phyloP scores from a whole-genome alignment of 2,888 invertebrate genomes.

The Sarcophaga subvicina region DNA sequence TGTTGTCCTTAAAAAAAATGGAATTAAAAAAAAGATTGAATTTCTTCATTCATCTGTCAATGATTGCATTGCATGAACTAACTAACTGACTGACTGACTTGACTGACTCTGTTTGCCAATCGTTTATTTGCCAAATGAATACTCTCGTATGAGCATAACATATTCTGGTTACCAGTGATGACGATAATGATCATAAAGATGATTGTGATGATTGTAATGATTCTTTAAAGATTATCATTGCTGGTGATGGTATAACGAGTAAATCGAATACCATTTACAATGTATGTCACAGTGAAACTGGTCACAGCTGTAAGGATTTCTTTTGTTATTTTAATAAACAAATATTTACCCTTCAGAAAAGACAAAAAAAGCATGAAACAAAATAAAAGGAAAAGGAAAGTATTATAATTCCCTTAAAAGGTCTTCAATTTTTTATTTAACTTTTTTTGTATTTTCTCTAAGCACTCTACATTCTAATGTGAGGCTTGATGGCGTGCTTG shows the following conservation, averaged over 20 bases:
- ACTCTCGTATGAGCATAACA: not conserved
- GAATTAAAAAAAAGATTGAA: no score
- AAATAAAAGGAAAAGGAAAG: not conserved
- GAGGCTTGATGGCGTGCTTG: not conserved
- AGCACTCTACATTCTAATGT: not conserved
- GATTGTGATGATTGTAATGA: slow-evolving; percentile 39
- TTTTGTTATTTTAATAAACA: slow-evolving; percentile 31
- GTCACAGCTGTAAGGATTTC: slow-evolving; percentile 52
- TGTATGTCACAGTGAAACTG: slow-evolving; percentile 13
- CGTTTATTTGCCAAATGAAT: slow-evolving; percentile 9
- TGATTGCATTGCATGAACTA: slow-evolving; percentile 48
- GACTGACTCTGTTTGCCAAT: slow-evolving; percentile 33
- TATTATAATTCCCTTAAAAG: slow-evolving; percentile 50
- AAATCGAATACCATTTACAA: slow-evolving; percentile 10
- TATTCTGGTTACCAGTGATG: slow-evolving; percentile 15
- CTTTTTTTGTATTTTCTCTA: not conserved
- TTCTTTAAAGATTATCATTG: slow-evolving; percentile 38
- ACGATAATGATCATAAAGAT: no score
- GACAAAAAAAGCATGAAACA: slow-evolving; percentile 1
- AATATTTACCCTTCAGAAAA: slow-evolving; percentile 44
- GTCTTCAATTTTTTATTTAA: slow-evolving; percentile 19
- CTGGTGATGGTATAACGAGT: slow-evolving; percentile 16
- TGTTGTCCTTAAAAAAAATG: no score
- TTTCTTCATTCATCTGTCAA: slow-evolving; percentile 31
- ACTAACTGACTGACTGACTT: no score